Evolutionary conservation across 2,797 vertebrate genomes (phyloP).

Genomic region (Calcarius lapponicus): DNA sequence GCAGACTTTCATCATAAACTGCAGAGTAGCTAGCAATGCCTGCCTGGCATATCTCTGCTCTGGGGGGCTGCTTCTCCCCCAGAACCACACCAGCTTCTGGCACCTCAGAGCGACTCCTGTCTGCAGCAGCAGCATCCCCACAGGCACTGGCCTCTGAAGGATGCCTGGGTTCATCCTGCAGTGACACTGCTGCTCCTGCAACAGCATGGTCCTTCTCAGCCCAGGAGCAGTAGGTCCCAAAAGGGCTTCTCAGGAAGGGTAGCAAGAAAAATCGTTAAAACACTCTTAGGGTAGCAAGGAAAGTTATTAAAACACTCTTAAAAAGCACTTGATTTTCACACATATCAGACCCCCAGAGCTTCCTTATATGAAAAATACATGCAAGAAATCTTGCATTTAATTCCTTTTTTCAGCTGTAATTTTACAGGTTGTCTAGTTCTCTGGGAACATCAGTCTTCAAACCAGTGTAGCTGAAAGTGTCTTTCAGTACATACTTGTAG

Average conservation of each 20-base stretch:
- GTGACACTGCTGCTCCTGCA: neutral
- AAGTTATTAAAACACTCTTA: neutral
- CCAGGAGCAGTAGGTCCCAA: neutral
- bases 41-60: neutral
- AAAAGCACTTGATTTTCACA: conserved; percentile 17
- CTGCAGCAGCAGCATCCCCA: rapidly evolving
- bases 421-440: conserved; percentile 14
- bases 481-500: neutral
- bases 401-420: neutral
- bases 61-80: neutral
- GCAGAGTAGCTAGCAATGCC: neutral
- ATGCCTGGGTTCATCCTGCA: neutral
- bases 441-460: neutral
- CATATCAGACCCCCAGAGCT: neutral
- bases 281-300: neutral
- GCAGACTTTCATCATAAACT: neutral
- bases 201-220: rapidly evolving
- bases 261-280: neutral
- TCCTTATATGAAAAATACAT: neutral
- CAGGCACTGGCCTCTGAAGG: neutral
- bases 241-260: neutral
- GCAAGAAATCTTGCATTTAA: neutral
- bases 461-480: neutral
- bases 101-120: rapidly evolving
- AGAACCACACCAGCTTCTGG: neutral